Percentiles rank a stretch among this genome's conserved stretches.
Conservation (phyloP, 2,888 invertebrate species). For the Alloplasta piceator region DNA sequence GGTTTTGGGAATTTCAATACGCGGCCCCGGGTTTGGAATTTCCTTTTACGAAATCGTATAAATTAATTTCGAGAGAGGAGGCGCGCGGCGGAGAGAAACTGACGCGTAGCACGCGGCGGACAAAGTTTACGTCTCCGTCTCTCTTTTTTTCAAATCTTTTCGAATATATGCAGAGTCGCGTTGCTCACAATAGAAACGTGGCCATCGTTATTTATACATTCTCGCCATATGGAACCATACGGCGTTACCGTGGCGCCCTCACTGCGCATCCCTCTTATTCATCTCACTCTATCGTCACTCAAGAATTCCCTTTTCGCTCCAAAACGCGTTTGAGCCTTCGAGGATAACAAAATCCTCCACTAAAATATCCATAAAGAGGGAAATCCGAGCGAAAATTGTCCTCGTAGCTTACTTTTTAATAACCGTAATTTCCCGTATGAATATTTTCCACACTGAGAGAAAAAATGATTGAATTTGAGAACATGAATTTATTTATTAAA, state of each 20-base stretch:
- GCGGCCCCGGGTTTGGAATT: neutral
- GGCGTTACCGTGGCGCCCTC: slow-evolving; percentile 55
- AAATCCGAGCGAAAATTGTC: neutral
- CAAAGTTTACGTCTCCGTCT: slow-evolving; percentile 45
- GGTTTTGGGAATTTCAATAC: neutral
- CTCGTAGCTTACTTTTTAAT: neutral
- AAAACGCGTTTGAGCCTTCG: slow-evolving; percentile 24
- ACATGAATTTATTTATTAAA: too few species aligned
- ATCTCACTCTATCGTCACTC: slow-evolving; percentile 35
- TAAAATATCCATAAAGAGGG: neutral
- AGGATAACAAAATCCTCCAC: neutral
- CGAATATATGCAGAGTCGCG: neutral
- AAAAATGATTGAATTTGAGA: too few species aligned
- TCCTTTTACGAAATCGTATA: neutral
- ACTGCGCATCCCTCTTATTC: neutral
- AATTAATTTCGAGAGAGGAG: neutral
- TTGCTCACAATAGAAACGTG: slow-evolving; percentile 74
- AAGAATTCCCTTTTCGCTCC: slow-evolving; percentile 8
- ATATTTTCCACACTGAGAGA: neutral
- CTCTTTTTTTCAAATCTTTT: slow-evolving; percentile 64
- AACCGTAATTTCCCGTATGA: neutral
- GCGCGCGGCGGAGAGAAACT: slow-evolving; percentile 9
- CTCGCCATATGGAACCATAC: slow-evolving; percentile 76
- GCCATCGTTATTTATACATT: slow-evolving; percentile 78
- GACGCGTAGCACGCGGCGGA: slow-evolving; percentile 42